Base-by-base conservation (phyloP, 2,113 vertebrate species). In the Tyto alba region DNA sequence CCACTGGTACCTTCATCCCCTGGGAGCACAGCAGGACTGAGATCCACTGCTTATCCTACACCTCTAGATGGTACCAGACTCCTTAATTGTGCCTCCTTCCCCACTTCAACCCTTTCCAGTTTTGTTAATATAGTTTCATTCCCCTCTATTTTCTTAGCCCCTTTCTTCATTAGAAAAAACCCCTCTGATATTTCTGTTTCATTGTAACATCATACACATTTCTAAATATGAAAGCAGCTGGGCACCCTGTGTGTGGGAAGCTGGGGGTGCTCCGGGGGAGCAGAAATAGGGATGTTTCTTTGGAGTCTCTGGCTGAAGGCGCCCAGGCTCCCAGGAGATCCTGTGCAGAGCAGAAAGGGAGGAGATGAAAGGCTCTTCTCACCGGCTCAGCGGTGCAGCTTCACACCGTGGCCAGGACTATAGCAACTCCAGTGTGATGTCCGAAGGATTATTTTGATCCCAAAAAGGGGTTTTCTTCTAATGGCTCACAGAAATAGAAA, bases 351-450 rank as follows among this genome's bases (percentile, higher is more conserved):
- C 60, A 53, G 26, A 7, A 9, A 60, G 25, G 38, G 22, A 62
- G 55, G 43, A 63, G 68, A 59, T 2, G 9, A 71, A 86, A 67
- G 23, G 34, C 41, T 69, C 17, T 20, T 38, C 38, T 95, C 32
- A 8, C 56, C 0, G 0, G 23, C 55, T 59, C 53, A 34, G 36
- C 0, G 0, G 26, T 2, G 8, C 40, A 43, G 72, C 72, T 89
- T 62, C 63, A 29, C 4, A 0, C 53, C 2, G 2, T 6, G 1
- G 15, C 60, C 36, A 26, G 80, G 66, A 87, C n/a, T 4, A 8
- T 2, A 41, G 52, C 22, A 4, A 11, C 41, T 67, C 36, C 55
- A n/a, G 56, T 0, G 4, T 36, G 11, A 32, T 13, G 25, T 21
- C 73, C 6, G 0, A 80, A 68, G 25, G 41, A 76, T 73, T 87